These are phyloP conservation scores for Lithobates pipiens DNA, from an alignment of 2,797 vertebrate species.

Conservation along the genomic window DNA sequence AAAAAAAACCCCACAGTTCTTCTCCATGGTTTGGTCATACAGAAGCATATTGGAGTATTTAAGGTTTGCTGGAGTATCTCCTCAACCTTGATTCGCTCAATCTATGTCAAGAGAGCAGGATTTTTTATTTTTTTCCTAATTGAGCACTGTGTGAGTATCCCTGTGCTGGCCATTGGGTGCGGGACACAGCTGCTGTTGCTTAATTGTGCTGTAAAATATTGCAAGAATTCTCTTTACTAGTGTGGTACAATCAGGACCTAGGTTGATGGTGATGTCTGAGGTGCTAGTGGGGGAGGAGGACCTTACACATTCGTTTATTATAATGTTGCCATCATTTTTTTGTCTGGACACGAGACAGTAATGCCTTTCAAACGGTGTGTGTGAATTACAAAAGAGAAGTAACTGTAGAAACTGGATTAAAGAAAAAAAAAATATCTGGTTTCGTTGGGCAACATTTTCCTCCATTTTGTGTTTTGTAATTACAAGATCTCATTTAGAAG, in stretches of 20 bases:
- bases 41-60: too few species aligned
- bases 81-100: too few species aligned
- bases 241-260: slow-evolving; percentile 11
- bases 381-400: background rate
- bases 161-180: slow-evolving; percentile 50
- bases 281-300: background rate
- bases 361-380: background rate
- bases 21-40: too few species aligned
- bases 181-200: background rate
- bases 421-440: too few species aligned
- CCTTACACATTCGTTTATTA: too few species aligned
- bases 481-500: too few species aligned
- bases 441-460: too few species aligned
- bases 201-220: background rate
- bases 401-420: background rate
- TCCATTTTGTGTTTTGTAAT: too few species aligned
- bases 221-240: background rate
- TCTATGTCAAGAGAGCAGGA: background rate
- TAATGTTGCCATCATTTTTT: background rate
- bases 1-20: too few species aligned
- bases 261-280: background rate
- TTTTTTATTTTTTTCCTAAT: slow-evolving; percentile 25
- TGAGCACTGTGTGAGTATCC: background rate
- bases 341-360: background rate
- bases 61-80: too few species aligned